Conservation (phyloP, 1,140 invertebrate species). For the Varroa destructor region DNA sequence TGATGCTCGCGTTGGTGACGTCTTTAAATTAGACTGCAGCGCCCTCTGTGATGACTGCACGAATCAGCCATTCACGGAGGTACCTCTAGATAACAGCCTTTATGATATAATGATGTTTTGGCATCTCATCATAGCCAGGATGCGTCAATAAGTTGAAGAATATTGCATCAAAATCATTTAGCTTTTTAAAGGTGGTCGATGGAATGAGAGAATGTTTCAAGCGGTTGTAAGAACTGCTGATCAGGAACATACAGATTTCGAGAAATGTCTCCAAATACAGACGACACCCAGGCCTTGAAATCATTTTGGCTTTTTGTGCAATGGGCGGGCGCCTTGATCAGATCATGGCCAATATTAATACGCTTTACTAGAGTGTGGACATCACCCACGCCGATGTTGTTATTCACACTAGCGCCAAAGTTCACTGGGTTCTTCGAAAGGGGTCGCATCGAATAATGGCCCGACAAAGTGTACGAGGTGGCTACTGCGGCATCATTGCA, state of each 20-base stretch:
- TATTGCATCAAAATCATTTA: too few species aligned
- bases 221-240: constrained; percentile 50
- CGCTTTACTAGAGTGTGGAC: constrained; percentile 46
- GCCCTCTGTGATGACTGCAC: too few species aligned
- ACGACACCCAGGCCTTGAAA: constrained; percentile 43
- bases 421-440: neutral
- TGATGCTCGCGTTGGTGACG: too few species aligned
- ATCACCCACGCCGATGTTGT: neutral
- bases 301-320: constrained; percentile 52
- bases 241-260: constrained; percentile 62
- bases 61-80: too few species aligned
- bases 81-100: too few species aligned
- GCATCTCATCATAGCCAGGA: too few species aligned
- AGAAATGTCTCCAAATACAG: constrained; percentile 51
- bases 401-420: neutral
- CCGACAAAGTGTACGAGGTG: neutral
- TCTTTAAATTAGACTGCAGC: too few species aligned
- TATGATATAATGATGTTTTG: too few species aligned
- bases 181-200: too few species aligned
- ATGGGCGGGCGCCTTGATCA: constrained; percentile 61
- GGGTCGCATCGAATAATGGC: constrained; percentile 9
- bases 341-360: constrained; percentile 59
- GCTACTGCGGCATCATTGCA: neutral
- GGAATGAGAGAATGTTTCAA: too few species aligned
- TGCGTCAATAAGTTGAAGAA: too few species aligned